A percentile compares a stretch with the other conserved stretches of the same genome.
Conservation (phyloP, 2,113 vertebrate species). For the Cyprinodon variegatus region DNA sequence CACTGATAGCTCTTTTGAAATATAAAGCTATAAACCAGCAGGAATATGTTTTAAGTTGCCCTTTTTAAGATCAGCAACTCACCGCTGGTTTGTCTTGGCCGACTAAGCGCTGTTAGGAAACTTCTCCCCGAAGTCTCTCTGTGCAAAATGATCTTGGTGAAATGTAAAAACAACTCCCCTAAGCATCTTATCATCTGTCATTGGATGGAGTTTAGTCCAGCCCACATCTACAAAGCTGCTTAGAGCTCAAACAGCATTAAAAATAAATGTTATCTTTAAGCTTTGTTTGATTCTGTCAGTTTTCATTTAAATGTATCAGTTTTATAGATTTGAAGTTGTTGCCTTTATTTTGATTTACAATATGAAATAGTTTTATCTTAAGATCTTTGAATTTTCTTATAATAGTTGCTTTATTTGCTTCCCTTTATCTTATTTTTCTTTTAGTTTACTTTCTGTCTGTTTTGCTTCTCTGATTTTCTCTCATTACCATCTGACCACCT, state of each 20-base stretch:
- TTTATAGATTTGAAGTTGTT: neutral
- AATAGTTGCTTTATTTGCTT: neutral
- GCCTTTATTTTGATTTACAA: neutral
- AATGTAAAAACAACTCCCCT: slow-evolving; percentile 17
- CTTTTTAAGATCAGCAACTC: slow-evolving; percentile 25
- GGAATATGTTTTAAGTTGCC: neutral
- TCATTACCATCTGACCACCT: neutral
- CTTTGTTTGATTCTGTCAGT: neutral
- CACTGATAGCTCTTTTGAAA: neutral
- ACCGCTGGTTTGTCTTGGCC: slow-evolving; percentile 41
- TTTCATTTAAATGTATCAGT: neutral
- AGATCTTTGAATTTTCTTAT: neutral
- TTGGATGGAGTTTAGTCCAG: slow-evolving; percentile 45
- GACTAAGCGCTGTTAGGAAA: slow-evolving; percentile 32
- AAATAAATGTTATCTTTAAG: neutral
- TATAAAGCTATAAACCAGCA: neutral
- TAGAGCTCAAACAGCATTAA: slow-evolving; percentile 15
- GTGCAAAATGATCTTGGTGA: slow-evolving; percentile 14
- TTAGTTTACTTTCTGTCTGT: neutral
- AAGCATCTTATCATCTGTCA: slow-evolving; percentile 1
- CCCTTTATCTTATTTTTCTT: neutral
- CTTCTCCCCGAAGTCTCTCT: slow-evolving; percentile 20
- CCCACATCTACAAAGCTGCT: slow-evolving; percentile 41
- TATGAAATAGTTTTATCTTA: neutral
- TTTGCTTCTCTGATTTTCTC: neutral